Conservation (phyloP, 2,888 invertebrate species). For the Melanargia galathea region DNA sequence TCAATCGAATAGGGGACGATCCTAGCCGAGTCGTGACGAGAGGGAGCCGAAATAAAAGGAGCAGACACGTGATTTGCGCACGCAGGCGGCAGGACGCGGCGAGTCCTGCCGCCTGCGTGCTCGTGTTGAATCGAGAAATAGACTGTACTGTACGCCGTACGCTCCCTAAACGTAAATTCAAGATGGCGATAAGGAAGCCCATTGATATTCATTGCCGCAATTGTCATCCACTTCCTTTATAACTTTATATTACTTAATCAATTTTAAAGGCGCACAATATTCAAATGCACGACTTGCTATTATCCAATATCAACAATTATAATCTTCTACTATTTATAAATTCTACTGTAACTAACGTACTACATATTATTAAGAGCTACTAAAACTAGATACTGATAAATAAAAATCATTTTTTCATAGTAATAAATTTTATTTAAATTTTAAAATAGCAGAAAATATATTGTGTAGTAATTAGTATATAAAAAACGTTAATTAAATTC, state of each 20-base stretch:
- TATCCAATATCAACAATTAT: neutral
- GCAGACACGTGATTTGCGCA: slow-evolving; percentile 63
- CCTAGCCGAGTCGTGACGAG: slow-evolving; percentile 49
- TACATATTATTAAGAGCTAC: too few species aligned
- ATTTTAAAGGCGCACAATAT: slow-evolving; percentile 5
- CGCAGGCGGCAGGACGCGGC: slow-evolving; percentile 69
- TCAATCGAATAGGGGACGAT: slow-evolving; percentile 40
- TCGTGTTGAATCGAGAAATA: slow-evolving; percentile 34
- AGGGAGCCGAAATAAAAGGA: slow-evolving; percentile 50
- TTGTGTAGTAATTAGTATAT: slow-evolving; percentile 1
- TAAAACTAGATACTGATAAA: too few species aligned
- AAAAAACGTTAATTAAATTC: slow-evolving; percentile 25
- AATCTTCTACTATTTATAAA: neutral
- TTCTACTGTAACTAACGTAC: neutral
- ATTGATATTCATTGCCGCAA: slow-evolving; percentile 35
- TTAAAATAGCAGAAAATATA: slow-evolving; percentile 26
- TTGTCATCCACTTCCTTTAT: slow-evolving; percentile 32
- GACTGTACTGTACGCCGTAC: slow-evolving; percentile 32
- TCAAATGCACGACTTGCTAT: neutral
- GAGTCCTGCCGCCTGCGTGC: slow-evolving; percentile 42
- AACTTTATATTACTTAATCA: slow-evolving; percentile 6
- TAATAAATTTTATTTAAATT: slow-evolving; percentile 28
- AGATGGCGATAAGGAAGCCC: slow-evolving; percentile 37
- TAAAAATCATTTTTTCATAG: slow-evolving; percentile 15
- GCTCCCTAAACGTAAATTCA: slow-evolving; percentile 34